Evolutionary conservation across 2,888 invertebrate species (phyloP), one percentile per base, ranked within the genome.

Genomic region (Drosophila maculinotata): DNA sequence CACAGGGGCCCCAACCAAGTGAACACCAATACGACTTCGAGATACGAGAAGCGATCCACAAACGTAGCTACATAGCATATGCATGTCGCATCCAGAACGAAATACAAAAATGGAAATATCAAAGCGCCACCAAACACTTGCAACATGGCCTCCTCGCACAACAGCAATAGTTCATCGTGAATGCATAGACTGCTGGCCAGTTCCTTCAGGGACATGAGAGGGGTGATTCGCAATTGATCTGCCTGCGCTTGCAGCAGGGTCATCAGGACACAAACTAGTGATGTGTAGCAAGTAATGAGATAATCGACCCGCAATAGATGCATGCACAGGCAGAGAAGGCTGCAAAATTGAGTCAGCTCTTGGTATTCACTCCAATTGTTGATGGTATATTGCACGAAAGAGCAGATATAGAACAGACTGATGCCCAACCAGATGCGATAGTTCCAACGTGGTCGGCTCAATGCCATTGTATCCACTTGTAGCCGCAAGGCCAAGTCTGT

Each of bases 251-350:
- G n/a, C 4, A 70, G 12, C 14, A 70, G 25, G 5, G 3, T 25
- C 23, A n/a, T 38, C 1, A 68, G 7, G 8, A 70, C 9, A 28
- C 56, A 48, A 1, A 70, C 56, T 26, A 70, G 15, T 1, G 47
- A 35, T n/a, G 70, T 48, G 44, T 70, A 70, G 31, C 41, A 60
- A 1, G 44, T 73, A n/a, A 73, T 69, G n/a, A 73, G 3, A 15
- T 48, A 68, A 25, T 52, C 38, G 0, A 6, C 38, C 8, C 69
- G 35, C 1, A 60, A 17, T 2, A 31, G 1, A 15, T 52, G 26
- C 31, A 49, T 1, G 0, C 15, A 33, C 0, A 36, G 12, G 7
- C 56, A 44, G 1, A 48, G 0, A 1, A 41, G 0, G 10, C 35
- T 8, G 9, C 56, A 31, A 8, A 60, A 0, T 3, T 28, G 47